These are phyloP conservation scores for Halcyon smyrnensis DNA, from an alignment of 2,797 vertebrate genomes.

Conservation along the genomic window DNA sequence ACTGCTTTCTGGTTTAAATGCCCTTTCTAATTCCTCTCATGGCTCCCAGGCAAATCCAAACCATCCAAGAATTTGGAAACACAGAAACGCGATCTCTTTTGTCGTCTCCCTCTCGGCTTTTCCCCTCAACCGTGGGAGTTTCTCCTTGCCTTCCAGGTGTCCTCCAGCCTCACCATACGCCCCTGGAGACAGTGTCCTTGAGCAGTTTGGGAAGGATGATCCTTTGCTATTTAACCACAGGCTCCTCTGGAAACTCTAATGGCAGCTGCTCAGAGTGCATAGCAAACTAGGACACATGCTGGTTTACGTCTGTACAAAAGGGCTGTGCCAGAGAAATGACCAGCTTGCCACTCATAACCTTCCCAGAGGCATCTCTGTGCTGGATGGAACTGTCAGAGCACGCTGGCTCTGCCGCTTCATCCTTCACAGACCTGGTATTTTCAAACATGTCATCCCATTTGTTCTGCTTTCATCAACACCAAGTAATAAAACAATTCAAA, in stretches of 20 bases:
- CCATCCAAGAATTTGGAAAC: slow-evolving; percentile 40
- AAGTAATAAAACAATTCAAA: slow-evolving; percentile 14
- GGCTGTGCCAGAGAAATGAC: slow-evolving; percentile 59
- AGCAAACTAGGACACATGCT: slow-evolving; percentile 61
- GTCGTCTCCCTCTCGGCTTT: background rate
- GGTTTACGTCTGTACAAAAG: slow-evolving; percentile 47
- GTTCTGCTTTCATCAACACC: slow-evolving; percentile 57
- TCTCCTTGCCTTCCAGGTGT: slow-evolving; percentile 51
- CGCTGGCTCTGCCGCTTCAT: background rate
- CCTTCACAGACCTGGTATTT: slow-evolving; percentile 62
- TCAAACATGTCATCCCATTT: slow-evolving; percentile 73
- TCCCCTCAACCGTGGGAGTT: background rate
- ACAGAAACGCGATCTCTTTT: background rate
- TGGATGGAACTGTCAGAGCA: background rate
- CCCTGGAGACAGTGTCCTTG: background rate
- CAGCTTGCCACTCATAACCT: slow-evolving; percentile 60
- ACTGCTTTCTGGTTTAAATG: slow-evolving; percentile 62
- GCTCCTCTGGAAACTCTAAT: slow-evolving; percentile 23
- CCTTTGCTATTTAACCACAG: slow-evolving; percentile 25
- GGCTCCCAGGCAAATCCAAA: slow-evolving; percentile 59
- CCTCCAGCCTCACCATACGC: slow-evolving; percentile 5
- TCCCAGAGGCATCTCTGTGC: slow-evolving; percentile 68
- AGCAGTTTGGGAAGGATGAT: slow-evolving; percentile 18
- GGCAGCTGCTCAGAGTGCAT: background rate
- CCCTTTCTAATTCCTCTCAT: slow-evolving; percentile 33